Base-by-base conservation (phyloP, 2,113 vertebrate genomes). In the Trematocara unimaculatum region DNA sequence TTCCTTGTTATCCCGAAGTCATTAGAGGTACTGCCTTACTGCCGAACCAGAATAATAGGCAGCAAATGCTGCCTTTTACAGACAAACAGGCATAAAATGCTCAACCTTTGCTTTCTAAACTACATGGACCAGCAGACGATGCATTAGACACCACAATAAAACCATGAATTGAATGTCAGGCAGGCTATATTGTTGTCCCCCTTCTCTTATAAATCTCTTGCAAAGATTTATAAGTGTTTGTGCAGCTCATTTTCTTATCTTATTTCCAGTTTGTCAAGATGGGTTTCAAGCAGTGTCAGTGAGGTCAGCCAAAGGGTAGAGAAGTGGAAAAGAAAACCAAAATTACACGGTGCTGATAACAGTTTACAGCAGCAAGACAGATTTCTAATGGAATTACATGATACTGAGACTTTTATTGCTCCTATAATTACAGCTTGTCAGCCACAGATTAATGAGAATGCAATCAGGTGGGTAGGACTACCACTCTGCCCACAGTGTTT, bases 371-470 rank as follows among this genome's bases (percentile, higher is more conserved):
- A 79, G 77, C 29, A 80, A 54, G 38, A 82, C 81, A 84, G 79
- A 87, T 89, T 84, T 81, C n/a, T 94, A 94, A 96, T 95, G n/a
- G 49, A 84, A 94, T 97, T 95, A 95, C 56, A 74, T 92, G 93
- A 94, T 88, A 95, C 29, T 91, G 91, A 94, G 89, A 94, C 91
- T 85, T 90, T 87, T 87, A 92, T 94, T 94, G 55, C 85, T 79
- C 54, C 81, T 91, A 81, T 92, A 94, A 96, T 95, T 92, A 86
- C n/a, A 67, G 18, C 40, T 92, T 91, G 94, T 95, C 92, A 74
- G 87, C 64, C 40, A 47, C 80, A 88, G 78, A 62, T 88, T 89
- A 82, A 92, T 93, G 88, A 64, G 78, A 82, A 79, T 89, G 83
- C 79, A 85, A 85, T 92, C 84, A 89, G 89, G 81, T 91, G 89